Conservation (phyloP, 2,113 vertebrate genomes). For the Apus apus region DNA sequence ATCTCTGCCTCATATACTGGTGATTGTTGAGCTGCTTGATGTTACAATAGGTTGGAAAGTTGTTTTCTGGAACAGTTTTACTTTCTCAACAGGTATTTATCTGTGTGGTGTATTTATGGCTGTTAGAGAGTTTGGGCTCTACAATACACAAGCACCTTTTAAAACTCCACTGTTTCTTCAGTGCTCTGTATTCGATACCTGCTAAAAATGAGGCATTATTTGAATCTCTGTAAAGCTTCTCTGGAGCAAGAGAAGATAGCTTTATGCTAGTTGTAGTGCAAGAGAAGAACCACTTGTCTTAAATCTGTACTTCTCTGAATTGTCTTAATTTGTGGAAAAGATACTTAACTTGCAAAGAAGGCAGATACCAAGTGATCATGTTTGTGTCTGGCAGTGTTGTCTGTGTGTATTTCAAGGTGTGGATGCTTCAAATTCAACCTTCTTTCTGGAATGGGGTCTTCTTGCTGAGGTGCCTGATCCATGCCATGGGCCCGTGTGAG, state of each 20-base stretch:
- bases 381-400: neutral
- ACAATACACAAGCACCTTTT: neutral
- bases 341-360: neutral
- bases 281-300: neutral
- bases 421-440: neutral
- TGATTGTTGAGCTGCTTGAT: neutral
- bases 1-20: neutral
- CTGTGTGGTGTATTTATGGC: neutral
- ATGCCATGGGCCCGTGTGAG: accelerated
- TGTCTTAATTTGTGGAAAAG: neutral
- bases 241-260: neutral
- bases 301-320: neutral
- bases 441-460: accelerated
- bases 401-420: accelerated
- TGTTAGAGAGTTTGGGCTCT: neutral
- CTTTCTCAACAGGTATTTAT: neutral
- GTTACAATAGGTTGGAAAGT: neutral
- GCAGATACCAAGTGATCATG: neutral
- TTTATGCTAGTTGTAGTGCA: too few relatives aligned
- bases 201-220: neutral
- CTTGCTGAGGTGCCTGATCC: neutral
- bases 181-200: neutral
- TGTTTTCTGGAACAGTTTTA: neutral
- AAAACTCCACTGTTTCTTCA: neutral
- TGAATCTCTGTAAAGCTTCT: neutral